phyloP scores from a whole-genome alignment of 1,140 invertebrate genomes.

The Habropoda laboriosa region DNA sequence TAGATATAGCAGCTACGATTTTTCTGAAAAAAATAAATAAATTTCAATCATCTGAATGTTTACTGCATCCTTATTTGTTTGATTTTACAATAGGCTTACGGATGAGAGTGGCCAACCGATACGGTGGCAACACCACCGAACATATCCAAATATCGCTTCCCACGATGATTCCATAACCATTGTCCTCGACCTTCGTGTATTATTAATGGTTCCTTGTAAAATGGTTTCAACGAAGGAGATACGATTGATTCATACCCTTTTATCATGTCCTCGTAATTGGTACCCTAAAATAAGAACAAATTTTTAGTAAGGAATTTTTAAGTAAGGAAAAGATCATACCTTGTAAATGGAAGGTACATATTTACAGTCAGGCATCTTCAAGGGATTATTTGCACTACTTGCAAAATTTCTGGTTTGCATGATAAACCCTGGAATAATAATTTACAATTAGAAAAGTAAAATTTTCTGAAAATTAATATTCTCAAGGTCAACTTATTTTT shows the following conservation, averaged over 20 bases:
- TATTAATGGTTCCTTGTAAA: slow-evolving; percentile 92
- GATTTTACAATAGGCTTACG: slow-evolving; percentile 85
- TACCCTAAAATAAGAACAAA: slow-evolving; percentile 80
- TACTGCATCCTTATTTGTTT: neutral
- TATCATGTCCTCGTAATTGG: slow-evolving; percentile 83
- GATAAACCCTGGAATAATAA: neutral
- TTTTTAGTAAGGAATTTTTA: neutral
- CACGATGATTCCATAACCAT: slow-evolving; percentile 94
- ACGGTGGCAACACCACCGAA: slow-evolving; percentile 98
- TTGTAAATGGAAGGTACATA: slow-evolving; percentile 50
- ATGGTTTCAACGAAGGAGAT: slow-evolving; percentile 87
- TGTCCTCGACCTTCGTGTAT: slow-evolving; percentile 94
- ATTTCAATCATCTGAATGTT: neutral
- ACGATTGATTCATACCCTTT: slow-evolving; percentile 85
- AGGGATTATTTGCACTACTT: neutral
- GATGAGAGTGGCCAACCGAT: slow-evolving; percentile 98
- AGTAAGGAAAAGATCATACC: slow-evolving; percentile 29
- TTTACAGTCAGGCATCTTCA: slow-evolving; percentile 50
- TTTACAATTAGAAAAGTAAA: no score
- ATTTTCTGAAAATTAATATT: no score
- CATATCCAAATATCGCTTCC: slow-evolving; percentile 95
- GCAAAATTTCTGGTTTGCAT: neutral
- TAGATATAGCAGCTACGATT: slow-evolving; percentile 88
- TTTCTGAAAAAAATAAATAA: slow-evolving; percentile 81
- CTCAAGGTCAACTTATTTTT: no score